Evolutionary conservation across 2,113 vertebrate species (phyloP).

Genomic region (Vulpes ferrilata): DNA sequence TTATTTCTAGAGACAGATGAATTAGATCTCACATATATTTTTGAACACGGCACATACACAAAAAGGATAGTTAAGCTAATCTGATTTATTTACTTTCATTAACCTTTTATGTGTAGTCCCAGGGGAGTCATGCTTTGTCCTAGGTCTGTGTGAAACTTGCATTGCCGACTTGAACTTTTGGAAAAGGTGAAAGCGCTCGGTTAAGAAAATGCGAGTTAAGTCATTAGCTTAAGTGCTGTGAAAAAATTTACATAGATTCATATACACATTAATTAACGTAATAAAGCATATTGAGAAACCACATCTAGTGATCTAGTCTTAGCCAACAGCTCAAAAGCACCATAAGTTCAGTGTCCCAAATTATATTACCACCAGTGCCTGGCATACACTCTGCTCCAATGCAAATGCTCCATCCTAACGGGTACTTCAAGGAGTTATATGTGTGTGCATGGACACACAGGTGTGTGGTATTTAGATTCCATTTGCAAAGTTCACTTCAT

Average conservation of each 20-base stretch:
- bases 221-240: neutral
- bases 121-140: neutral
- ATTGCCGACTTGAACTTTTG: neutral
- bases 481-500: neutral
- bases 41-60: neutral
- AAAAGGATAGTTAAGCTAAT: neutral
- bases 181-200: neutral
- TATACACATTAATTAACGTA: conserved; percentile 11
- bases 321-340: neutral
- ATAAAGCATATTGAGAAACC: conserved; percentile 31
- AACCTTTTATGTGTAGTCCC: neutral
- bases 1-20: neutral
- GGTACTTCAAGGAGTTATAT: neutral
- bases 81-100: neutral
- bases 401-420: neutral
- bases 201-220: conserved; percentile 16
- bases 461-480: neutral
- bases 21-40: neutral
- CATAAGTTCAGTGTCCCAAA: neutral
- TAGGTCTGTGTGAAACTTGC: neutral
- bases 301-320: neutral
- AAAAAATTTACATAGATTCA: conserved; percentile 28
- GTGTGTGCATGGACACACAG: neutral
- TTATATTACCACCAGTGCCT: neutral
- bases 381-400: neutral